Conservation (phyloP, 2,888 invertebrate genomes). For the Alloscopus bannaensis region DNA sequence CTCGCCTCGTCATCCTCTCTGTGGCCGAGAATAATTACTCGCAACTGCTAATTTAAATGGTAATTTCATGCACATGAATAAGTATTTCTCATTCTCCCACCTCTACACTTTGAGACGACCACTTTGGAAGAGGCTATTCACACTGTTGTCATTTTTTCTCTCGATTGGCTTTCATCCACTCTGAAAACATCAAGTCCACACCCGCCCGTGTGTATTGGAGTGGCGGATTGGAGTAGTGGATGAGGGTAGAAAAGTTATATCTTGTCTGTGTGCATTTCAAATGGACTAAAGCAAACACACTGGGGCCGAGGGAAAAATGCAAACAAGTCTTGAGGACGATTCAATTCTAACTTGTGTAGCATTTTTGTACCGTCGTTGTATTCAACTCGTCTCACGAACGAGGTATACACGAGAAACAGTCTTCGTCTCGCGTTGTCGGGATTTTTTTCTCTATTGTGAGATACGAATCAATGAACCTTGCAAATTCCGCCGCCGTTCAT, state of each 20-base stretch:
- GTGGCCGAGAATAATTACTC: conserved; percentile 13
- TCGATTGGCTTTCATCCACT: too few relatives aligned
- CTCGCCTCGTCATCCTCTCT: too few relatives aligned
- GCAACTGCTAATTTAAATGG: conserved; percentile 22
- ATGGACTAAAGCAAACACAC: too few relatives aligned
- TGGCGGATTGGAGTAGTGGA: too few relatives aligned
- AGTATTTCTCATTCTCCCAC: background rate
- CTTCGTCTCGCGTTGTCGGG: background rate
- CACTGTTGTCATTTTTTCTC: too few relatives aligned
- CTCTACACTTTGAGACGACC: background rate
- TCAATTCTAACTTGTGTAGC: background rate
- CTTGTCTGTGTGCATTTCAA: too few relatives aligned
- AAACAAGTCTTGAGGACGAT: conserved; percentile 14
- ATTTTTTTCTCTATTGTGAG: background rate
- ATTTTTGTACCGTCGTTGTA: background rate
- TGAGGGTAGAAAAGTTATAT: too few relatives aligned
- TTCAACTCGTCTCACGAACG: background rate
- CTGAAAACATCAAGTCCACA: too few relatives aligned
- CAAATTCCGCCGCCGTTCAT: background rate
- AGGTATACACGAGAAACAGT: background rate
- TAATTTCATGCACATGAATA: conserved; percentile 27
- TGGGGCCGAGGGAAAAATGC: too few relatives aligned
- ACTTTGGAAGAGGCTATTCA: conserved; percentile 11
- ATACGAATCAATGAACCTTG: background rate
- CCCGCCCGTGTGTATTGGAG: too few relatives aligned